Evolutionary conservation across 1,140 invertebrate genomes (phyloP), one percentile per base, ranked within the genome.

Genomic region (Saccostrea glomerata): DNA sequence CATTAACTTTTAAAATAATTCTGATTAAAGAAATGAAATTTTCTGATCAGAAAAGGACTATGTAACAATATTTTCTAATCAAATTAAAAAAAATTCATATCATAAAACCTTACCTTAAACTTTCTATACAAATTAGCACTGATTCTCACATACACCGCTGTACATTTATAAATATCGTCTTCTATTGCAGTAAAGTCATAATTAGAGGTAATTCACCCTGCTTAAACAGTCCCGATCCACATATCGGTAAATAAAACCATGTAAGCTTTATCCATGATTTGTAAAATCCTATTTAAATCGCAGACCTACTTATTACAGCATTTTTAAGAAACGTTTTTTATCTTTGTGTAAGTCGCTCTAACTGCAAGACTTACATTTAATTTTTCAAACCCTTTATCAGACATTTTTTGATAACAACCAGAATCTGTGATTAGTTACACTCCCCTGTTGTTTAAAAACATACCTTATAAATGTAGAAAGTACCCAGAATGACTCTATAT

Each of bases 191-290:
- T 11, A 30, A 73, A 73, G 70, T 73, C 70, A 73, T 73, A 73
- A 73, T 73, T 73, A 73, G 13, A 73, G 13, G 25, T 73, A 73
- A 73, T 73, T 4, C 70, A 25, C 25, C 70, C 25, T 23, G 25
- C 70, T 73, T 25, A 36, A 63, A 73, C 70, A 36, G 12, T 11
- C 9, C 30, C 13, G 23, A 30, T 36, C 70, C 15, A 15, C 15
- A 13, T 30, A 73, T 30, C 15, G 25, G 70, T 73, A 73, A 36
- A 73, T 73, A 73, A 36, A 73, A 73, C 70, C 25, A 6, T 15
- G 12, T 73, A 73, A 73, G 25, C 70, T 73, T 73, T 73, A 73
- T 73, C 70, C 70, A 12, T 73, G 70, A 13, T 73, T 73, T 73
- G 12, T 36, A 36, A 30, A 73, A 36, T 73, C 70, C 70, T 36